Evolutionary conservation across 2,113 vertebrate genomes (phyloP).

Genomic region (Cettia cetti): DNA sequence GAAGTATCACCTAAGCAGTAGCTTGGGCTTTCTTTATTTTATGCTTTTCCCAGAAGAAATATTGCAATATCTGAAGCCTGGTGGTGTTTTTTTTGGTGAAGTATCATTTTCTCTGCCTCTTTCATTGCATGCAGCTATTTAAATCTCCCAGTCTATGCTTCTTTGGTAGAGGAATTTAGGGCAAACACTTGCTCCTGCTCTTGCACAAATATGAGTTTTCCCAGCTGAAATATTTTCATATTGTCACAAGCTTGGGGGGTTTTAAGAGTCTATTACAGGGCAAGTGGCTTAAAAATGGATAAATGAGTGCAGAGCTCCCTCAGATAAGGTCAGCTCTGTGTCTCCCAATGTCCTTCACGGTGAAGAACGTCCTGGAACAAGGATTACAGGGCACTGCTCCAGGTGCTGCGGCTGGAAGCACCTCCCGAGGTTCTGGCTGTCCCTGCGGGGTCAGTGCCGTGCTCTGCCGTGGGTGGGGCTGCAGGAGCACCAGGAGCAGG

Average conservation of each 20-base stretch:
- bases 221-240: background rate
- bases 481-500: background rate
- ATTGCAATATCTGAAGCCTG: background rate
- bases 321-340: background rate
- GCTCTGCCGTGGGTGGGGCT: background rate
- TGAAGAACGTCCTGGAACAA: background rate
- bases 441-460: background rate
- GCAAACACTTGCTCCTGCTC: background rate
- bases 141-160: background rate
- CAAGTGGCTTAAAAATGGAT: background rate
- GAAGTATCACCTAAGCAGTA: background rate
- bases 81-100: background rate
- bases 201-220: background rate
- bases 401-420: background rate
- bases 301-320: background rate
- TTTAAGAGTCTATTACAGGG: background rate
- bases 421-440: background rate
- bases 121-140: background rate
- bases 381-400: background rate
- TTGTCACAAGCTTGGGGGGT: background rate
- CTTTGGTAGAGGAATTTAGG: background rate
- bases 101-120: background rate
- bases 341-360: background rate
- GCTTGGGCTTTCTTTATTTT: background rate
- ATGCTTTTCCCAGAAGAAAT: background rate